Conservation (phyloP, 2,113 vertebrate genomes). For the Camarhynchus parvulus region DNA sequence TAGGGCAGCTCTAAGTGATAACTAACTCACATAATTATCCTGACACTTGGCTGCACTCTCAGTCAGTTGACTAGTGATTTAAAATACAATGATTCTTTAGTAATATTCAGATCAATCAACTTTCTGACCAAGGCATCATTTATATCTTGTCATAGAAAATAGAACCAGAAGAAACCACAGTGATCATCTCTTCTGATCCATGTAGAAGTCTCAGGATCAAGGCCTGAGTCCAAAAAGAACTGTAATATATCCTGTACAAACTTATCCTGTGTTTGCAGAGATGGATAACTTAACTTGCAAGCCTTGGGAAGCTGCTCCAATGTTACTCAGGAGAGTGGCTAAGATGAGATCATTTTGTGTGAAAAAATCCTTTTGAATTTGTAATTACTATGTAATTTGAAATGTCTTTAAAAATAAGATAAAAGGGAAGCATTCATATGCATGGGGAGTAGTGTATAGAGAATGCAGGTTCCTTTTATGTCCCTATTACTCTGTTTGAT, state of each 20-base stretch:
- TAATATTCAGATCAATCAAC: not conserved
- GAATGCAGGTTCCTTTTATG: conserved; percentile 31
- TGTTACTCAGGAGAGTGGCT: not conserved
- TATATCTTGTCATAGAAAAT: not conserved
- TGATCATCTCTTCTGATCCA: not conserved
- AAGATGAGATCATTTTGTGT: not conserved
- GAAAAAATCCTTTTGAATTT: conserved; percentile 14
- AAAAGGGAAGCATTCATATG: conserved; percentile 33
- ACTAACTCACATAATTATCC: not conserved
- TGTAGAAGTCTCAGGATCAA: not conserved
- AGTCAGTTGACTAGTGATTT: not conserved
- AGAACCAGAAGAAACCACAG: not conserved
- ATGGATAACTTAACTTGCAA: not conserved
- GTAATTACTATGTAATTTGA: conserved; percentile 50
- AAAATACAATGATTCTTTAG: not conserved
- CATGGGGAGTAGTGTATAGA: not conserved
- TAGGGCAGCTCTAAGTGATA: not conserved
- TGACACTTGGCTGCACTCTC: not conserved
- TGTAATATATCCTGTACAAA: not conserved
- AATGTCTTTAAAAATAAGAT: conserved; percentile 33
- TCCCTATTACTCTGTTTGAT: conserved; percentile 33
- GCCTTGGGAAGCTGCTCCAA: not conserved
- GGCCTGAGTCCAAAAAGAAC: not conserved
- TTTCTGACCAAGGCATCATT: not conserved
- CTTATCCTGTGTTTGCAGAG: not conserved